Base-by-base conservation (phyloP, 2,113 vertebrate species). In the Corvus hawaiiensis region DNA sequence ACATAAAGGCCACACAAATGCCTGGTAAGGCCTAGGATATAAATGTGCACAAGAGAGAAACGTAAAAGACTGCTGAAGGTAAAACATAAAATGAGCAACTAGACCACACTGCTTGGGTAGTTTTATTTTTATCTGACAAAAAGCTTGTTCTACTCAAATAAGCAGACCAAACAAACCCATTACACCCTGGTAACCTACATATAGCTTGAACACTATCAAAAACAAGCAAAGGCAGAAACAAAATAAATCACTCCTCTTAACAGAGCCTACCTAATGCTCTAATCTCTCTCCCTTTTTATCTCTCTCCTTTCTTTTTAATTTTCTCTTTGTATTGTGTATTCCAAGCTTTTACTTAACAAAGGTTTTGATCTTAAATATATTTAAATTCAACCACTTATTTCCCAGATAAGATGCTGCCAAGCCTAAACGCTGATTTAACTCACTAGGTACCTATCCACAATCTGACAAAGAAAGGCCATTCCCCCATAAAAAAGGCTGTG, bases 61-160 rank as follows among this genome's bases (percentile, higher is more conserved):
- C 16, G 52, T 30, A 58, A 72, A 77, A 84, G 19, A 74, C 86
- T 63, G 5, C 9, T 77, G 32, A 74, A 58, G 22, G 44, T 78
- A 72, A 89, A 90, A 14, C 1, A 2, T 39, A 72, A 86, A 95
- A 92, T 23, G 6, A 94, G 71, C 16, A 75, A 24, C 24, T 37
- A 63, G 43, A 79, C 28, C 12, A 56, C 30, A 18, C 12, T 78
- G 2, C 23, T 94, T 89, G 7, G 13, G 67, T 12, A 84, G 10
- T 15, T 78, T 92, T 92, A 90, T 95, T 89, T 93, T 89, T 63
- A 44, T 49, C 51, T 55, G 35, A 46, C 43, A 90, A 68, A 81
- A 78, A 66, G 1, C 44, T 79, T 69, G 15, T 49, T 90, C 82
- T 56, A 32, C 71, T 88, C 87, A 80, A 82, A 72, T n/a, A 64